Base-by-base conservation (phyloP, 2,888 invertebrate genomes). In the Ditylenchus weischeri region DNA sequence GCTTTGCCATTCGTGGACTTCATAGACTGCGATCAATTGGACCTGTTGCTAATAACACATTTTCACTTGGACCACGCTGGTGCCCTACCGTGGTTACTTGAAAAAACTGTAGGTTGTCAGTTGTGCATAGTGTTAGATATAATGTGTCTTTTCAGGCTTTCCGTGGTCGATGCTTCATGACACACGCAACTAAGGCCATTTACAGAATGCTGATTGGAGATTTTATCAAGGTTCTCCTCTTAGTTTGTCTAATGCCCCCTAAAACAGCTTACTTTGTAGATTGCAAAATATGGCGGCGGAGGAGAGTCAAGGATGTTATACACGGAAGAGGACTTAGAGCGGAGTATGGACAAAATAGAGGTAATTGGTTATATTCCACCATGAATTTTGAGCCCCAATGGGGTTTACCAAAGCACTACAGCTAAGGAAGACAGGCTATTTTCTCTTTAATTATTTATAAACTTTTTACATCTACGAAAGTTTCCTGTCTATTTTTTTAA, bases 21-120 rank as follows among this genome's bases (percentile, higher is more conserved):
- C 69, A 92, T 99, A 70, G 96, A 99, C 85, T 92, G 94, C 0
- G 93, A 95, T 84, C 92, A 95, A 87, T 84, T 87, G 49, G 93
- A 98, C 70, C 91, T 98, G 83, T 86, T 99, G 23, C 87, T 98
- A 10, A 76, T 82, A 64, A 82, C 82, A 11, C 82, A 82, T 64
- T 98, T 98, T 84, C 98, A 99, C 85, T 86, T 98, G 83, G 98
- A 98, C 84, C 98, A 98, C 85, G 92, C 93, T 78, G 98, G 98
- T 1, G 96, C 95, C 0, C 85, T 98, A 67, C 98, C 98, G 0
- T 98, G 95, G 93, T 94, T 98, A 84, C 86, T 98, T 38, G 90
- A 90, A 79, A 96, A 96, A 84, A 98, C 98, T 0, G 92, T 43
- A 43, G 43, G 43, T 91, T 64, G 96, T 98, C 84, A 58, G 63